Base-by-base conservation (phyloP, 2,797 vertebrate species). In the Lithobates sylvaticus region DNA sequence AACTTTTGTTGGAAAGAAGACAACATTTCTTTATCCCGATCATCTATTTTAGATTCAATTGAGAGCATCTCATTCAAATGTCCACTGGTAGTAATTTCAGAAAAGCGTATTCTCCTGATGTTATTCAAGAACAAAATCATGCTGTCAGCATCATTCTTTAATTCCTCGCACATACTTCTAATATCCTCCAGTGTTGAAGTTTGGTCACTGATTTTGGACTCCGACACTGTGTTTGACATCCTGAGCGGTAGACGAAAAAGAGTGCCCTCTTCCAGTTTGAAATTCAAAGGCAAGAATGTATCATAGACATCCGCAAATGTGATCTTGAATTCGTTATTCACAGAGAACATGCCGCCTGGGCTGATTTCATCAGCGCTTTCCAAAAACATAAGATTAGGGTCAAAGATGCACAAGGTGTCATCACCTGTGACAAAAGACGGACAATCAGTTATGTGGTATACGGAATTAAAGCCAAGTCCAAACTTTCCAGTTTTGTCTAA, bases 381-480 rank as follows among this genome's bases (percentile, higher is more conserved):
- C 54, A 96, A 76, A 9, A 94, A 97, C 65, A 73, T 84, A 32
- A 90, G 71, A 84, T 96, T 95, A 34, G 96, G 96, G 90, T 97
- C 96, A 85, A 90, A 97, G 90, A 97, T 91, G 87, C 96, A 95
- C 26, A 97, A 91, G n/a, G 85, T 47, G 27, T 93, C 32, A 84
- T 97, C 95, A 84, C 94, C 94, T 0, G 93, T 96, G 61, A 97
- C 84, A 78, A 97, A 96, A 10, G 95, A 93, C 23, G 96, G 96
- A 67, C 96, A 97, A 87, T 97, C 96, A 64, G 96, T 97, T 78
- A 96, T 92, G 89, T 96, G 95, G 90, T 94, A 97, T 84, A 97
- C 95, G 58, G 96, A 95, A 89, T 93, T 96, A 84, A 97, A 96
- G 67, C 96, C 96, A 86, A 97, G 85, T 72, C 96, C 96, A 0